Percentiles rank a stretch among this genome's conserved stretches.
Evolutionary conservation across 2,888 invertebrate species (phyloP).

Genomic region (Seira ritae): DNA sequence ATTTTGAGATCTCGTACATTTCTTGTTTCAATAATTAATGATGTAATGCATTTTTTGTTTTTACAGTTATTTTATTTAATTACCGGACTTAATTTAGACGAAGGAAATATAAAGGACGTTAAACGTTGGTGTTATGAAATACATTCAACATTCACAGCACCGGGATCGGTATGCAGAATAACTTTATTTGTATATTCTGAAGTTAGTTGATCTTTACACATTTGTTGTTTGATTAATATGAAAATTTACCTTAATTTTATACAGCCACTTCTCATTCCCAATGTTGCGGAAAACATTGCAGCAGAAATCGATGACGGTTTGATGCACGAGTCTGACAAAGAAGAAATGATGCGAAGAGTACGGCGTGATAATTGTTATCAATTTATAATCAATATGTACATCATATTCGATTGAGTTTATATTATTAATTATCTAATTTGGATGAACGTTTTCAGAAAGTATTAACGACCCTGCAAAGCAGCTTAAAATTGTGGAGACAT

Average conservation of each 20-base stretch:
- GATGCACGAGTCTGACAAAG: constrained; percentile 89
- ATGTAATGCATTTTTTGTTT: constrained; percentile 15
- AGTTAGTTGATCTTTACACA: no score
- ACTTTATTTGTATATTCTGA: no score
- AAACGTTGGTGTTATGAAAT: constrained; percentile 99
- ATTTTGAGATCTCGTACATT: no score
- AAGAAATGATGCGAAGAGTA: constrained; percentile 90
- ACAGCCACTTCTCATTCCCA: constrained; percentile 87
- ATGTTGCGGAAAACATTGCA: constrained; percentile 90
- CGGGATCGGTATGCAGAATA: constrained; percentile 90
- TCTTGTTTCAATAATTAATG: background rate
- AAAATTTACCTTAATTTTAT: constrained; percentile 53
- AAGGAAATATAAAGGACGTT: constrained; percentile 91
- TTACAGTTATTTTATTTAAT: constrained; percentile 89
- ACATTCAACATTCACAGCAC: constrained; percentile 95
- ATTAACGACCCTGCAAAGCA: constrained; percentile 88
- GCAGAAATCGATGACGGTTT: constrained; percentile 93
- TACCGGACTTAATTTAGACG: constrained; percentile 89
- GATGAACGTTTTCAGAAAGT: no score
- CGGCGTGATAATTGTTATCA: no score
- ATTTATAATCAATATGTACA: no score
- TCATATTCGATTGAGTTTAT: no score
- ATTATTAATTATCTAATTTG: no score
- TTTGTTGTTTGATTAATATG: no score
- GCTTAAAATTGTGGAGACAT: constrained; percentile 84